Evolutionary conservation across 2,113 vertebrate species (phyloP), one percentile per base, ranked within the genome.

Genomic region (Phoenicopterus ruber): DNA sequence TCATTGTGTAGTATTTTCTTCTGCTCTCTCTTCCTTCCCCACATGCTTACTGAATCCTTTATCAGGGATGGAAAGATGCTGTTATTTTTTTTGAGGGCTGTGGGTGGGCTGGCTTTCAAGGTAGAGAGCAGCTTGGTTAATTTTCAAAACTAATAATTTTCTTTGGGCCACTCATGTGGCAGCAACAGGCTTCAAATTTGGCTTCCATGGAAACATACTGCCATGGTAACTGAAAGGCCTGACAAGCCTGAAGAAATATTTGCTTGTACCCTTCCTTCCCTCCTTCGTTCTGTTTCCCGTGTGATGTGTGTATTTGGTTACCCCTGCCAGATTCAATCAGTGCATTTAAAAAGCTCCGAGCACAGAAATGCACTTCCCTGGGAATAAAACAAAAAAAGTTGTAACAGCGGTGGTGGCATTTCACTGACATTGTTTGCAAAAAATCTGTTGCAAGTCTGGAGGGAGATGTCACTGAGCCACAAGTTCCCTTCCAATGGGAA

Each of bases 151-250:
- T 92, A 85, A 80, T 93, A 57, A 91, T 95, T 96, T 96, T 90
- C 86, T 95, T 93, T 50, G 8, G 97, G 84, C 92, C 52, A 90
- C 66, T 93, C 42, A 67, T 44, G 71, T 91, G 77, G 86, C 93
- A 96, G 79, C 76, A 96, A 96, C 89, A 93, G 92, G 92, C 93
- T 96, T 96, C 92, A 94, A 63, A 95, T 96, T 97, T 94, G 95
- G 96, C 96, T 97, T 97, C 97, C 94, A 98, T 98, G 97, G 98
- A 96, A 98, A 98, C 98, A 44, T 20, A 96, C 83, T 98, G 92
- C 95, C 91, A 97, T 98, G 93, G 98, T 86, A 98, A 98, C 97
- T 34, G 77, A 92, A 91, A 93, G 72, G 28, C 90, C 91, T 95
- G 90, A 96, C 86, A 92, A 40, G 70, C 77, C 94, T 59, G 76